Conservation (phyloP, 1,140 invertebrate genomes). For the Trichoplusia ni region DNA sequence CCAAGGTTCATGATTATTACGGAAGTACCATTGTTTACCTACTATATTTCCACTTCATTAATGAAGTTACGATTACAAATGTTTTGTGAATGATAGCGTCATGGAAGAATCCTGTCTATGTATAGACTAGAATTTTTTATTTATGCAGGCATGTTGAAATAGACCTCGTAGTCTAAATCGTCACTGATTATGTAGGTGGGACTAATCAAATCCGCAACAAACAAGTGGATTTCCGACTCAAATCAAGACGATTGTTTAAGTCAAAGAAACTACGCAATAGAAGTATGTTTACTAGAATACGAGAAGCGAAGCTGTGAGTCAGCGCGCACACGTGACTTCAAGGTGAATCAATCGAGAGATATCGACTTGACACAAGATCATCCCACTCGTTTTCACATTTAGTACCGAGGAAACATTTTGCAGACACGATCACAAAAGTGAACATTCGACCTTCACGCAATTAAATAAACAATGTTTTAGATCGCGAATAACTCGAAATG, state of each 20-base stretch:
- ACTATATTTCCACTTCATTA: too few species aligned
- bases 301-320: slow-evolving; percentile 43
- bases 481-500: too few species aligned
- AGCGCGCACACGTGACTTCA: slow-evolving; percentile 55
- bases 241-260: slow-evolving; percentile 23
- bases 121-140: too few species aligned
- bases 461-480: slow-evolving; percentile 3
- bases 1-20: slow-evolving; percentile 7
- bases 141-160: too few species aligned
- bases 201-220: neutral
- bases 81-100: too few species aligned
- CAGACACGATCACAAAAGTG: neutral
- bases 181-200: too few species aligned
- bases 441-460: slow-evolving; percentile 13
- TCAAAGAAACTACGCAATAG: slow-evolving; percentile 30
- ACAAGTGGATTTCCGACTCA: slow-evolving; percentile 6
- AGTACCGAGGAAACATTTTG: slow-evolving; percentile 10
- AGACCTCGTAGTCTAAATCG: too few species aligned
- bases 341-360: slow-evolving; percentile 49
- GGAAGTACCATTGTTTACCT: too few species aligned
- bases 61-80: too few species aligned
- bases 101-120: too few species aligned
- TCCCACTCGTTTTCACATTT: slow-evolving; percentile 10
- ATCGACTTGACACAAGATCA: slow-evolving; percentile 28
- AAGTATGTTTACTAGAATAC: slow-evolving; percentile 31